These are phyloP conservation scores for Masnerella sp. DNA, from an alignment of 2,888 invertebrate species.

Conservation along the genomic window DNA sequence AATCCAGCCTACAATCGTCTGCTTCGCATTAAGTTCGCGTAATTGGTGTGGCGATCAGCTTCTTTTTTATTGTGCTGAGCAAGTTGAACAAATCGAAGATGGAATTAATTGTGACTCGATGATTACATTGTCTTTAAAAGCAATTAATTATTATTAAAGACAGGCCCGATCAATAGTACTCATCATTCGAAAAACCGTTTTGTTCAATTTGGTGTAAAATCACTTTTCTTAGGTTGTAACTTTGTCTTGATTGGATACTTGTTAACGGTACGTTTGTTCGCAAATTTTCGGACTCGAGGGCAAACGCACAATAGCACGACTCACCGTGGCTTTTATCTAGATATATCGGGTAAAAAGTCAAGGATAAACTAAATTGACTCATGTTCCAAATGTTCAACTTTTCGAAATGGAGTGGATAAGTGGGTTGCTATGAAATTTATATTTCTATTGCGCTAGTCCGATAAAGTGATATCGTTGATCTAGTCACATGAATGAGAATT, in stretches of 20 bases:
- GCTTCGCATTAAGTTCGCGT: conserved; percentile 16
- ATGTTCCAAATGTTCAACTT: not conserved
- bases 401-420: not conserved
- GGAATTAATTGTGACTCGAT: no score
- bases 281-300: not conserved
- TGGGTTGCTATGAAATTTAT: conserved; percentile 3
- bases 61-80: not conserved
- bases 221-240: not conserved
- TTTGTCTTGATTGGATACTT: not conserved
- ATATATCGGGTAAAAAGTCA: not conserved
- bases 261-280: not conserved
- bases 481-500: conserved; percentile 18
- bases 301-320: conserved; percentile 10
- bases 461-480: not conserved
- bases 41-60: conserved; percentile 2
- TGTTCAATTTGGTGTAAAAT: not conserved
- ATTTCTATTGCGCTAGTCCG: conserved; percentile 14
- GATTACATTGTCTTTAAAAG: no score
- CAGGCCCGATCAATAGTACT: no score
- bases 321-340: conserved; percentile 5
- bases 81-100: no score
- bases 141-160: no score
- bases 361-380: not conserved
- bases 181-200: not conserved
- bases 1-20: conserved; percentile 4